phyloP scores from a whole-genome alignment of 2,888 invertebrate genomes.

The Anagyrus pseudococci region DNA sequence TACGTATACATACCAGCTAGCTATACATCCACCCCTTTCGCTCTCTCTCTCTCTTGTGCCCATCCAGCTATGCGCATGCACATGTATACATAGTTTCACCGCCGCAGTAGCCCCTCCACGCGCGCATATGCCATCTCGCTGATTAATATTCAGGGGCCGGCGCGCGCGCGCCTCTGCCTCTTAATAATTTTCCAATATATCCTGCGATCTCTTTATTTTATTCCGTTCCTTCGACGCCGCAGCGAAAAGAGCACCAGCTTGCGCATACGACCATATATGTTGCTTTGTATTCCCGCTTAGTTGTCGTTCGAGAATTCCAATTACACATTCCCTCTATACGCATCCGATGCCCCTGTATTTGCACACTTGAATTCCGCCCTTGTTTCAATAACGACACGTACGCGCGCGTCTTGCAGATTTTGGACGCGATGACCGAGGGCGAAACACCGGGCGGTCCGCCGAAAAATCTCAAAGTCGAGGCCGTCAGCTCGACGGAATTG shows the following conservation, averaged over 20 bases:
- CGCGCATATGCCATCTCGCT: conserved; percentile 11
- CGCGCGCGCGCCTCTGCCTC: not conserved
- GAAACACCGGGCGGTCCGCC: conserved; percentile 79
- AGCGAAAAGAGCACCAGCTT: no score
- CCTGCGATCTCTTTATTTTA: no score
- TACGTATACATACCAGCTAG: conserved; percentile 55
- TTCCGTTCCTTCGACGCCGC: no score
- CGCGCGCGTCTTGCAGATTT: conserved; percentile 47
- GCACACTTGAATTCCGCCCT: no score
- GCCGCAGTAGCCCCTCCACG: not conserved
- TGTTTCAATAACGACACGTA: no score
- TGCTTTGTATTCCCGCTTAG: no score
- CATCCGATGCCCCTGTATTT: no score
- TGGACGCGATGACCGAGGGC: conserved; percentile 58
- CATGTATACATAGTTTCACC: no score
- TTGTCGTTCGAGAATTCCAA: no score
- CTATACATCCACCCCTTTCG: not conserved
- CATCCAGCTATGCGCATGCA: not conserved
- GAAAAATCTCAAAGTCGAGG: conserved; percentile 80
- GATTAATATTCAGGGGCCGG: conserved; percentile 13
- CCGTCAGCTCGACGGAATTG: conserved; percentile 85
- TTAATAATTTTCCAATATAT: conserved; percentile 4
- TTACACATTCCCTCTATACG: no score
- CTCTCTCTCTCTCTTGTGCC: conserved; percentile 7
- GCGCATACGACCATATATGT: no score